Evolutionary conservation across 1,140 invertebrate genomes (phyloP).

Genomic region (Branchinecta lindahli): DNA sequence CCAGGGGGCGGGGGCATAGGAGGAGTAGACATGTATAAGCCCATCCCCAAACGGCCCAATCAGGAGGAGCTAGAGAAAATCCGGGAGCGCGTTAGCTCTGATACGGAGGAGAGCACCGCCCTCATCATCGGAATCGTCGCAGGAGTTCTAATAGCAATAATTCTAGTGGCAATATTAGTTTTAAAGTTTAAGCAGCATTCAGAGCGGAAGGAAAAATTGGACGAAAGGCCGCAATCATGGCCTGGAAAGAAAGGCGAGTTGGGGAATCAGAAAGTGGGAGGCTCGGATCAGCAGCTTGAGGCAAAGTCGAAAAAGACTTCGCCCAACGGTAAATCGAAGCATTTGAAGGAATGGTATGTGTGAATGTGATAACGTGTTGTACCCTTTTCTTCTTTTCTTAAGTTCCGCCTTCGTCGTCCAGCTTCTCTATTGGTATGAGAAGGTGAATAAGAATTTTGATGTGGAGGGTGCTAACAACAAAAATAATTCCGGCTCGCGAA

Average conservation of each 20-base stretch:
- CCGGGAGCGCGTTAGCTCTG: constrained; percentile 46
- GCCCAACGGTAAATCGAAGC: constrained; percentile 55
- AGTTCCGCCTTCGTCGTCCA: not conserved
- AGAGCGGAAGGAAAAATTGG: constrained; percentile 75
- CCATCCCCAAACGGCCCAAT: not conserved
- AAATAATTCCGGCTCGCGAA: no score
- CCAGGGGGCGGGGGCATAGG: not conserved
- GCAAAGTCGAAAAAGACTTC: constrained; percentile 31
- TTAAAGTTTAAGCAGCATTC: constrained; percentile 73
- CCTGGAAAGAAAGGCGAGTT: constrained; percentile 26
- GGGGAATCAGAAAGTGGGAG: constrained; percentile 27
- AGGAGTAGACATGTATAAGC: not conserved
- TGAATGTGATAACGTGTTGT: constrained; percentile 32
- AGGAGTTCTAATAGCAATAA: constrained; percentile 73
- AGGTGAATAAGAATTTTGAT: no score
- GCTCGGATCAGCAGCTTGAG: constrained; percentile 33
- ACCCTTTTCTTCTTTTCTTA: not conserved
- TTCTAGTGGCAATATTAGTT: constrained; percentile 73
- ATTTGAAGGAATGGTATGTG: constrained; percentile 88
- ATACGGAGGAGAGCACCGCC: constrained; percentile 51
- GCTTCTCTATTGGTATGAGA: no score
- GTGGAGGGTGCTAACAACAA: no score
- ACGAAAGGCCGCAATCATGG: constrained; percentile 45
- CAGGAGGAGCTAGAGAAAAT: constrained; percentile 26
- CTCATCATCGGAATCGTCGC: constrained; percentile 78